Percentiles rank a stretch among this genome's conserved stretches.
phyloP scores from a whole-genome alignment of 35 echinoderm and acorn worm genomes.

The Lytechinus pictus region DNA sequence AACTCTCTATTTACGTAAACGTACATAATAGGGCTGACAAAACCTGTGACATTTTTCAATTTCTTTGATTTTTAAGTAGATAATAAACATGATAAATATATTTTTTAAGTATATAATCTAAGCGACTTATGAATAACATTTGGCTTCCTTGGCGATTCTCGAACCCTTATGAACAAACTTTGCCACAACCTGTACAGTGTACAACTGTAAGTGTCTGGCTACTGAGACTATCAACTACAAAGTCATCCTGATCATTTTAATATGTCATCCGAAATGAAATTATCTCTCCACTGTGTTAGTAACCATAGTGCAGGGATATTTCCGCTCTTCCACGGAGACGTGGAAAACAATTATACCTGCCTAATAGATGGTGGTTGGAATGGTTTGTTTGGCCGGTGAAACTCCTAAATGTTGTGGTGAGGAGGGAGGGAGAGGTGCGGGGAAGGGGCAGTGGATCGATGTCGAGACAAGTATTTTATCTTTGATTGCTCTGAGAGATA shows the following conservation, averaged over 20 bases:
- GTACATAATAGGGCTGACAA: no score
- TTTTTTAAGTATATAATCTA: no score
- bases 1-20: no score
- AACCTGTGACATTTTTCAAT: no score
- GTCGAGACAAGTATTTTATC: neutral
- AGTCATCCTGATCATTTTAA: neutral
- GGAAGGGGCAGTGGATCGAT: neutral
- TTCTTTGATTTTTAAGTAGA: no score
- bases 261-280: slow-evolving; percentile 5
- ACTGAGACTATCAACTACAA: neutral
- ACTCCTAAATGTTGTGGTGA: neutral
- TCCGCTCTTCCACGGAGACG: neutral
- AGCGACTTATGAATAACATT: no score
- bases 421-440: neutral
- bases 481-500: neutral
- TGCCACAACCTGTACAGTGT: no score
- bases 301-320: neutral
- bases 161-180: no score
- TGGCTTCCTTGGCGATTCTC: no score
- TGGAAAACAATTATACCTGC: neutral
- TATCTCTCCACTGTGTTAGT: neutral
- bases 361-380: neutral
- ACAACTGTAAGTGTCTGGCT: neutral
- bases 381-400: neutral
- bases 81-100: no score